These are phyloP conservation scores for Acleris holmiana DNA, from an alignment of 2,888 invertebrate species.

Conservation along the genomic window DNA sequence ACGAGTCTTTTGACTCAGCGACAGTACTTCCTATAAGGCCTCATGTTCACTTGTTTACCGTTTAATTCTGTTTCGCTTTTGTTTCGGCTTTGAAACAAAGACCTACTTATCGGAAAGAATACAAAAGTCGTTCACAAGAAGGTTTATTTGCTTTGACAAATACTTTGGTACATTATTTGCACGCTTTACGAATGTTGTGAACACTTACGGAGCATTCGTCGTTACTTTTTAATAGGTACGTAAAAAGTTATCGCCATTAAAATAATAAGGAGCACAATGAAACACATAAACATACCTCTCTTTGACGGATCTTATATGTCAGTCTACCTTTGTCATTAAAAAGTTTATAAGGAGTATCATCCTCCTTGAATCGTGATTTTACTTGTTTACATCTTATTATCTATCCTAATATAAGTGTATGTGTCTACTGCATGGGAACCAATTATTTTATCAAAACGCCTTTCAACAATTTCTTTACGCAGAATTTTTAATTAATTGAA, in stretches of 20 bases:
- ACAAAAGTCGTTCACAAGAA: not conserved
- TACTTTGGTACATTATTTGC: not conserved
- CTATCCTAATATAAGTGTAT: too few relatives aligned
- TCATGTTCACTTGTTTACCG: conserved; percentile 3
- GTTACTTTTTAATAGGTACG: conserved; percentile 21
- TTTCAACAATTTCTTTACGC: too few relatives aligned
- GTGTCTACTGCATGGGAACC: too few relatives aligned
- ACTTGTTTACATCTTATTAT: too few relatives aligned
- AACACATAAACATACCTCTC: not conserved
- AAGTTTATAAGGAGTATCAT: too few relatives aligned
- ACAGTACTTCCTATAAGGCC: conserved; percentile 11
- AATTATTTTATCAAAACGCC: too few relatives aligned
- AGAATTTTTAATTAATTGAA: too few relatives aligned
- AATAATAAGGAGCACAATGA: conserved; percentile 4
- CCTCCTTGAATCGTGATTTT: too few relatives aligned
- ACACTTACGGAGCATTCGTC: conserved; percentile 5
- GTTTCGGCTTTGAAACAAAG: conserved; percentile 5
- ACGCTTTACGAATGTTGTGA: conserved; percentile 17
- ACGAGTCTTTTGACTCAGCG: too few relatives aligned
- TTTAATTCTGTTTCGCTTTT: conserved; percentile 6
- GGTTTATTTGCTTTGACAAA: conserved; percentile 1
- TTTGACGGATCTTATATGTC: not conserved
- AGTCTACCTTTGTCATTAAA: not conserved
- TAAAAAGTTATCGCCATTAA: conserved; percentile 24
- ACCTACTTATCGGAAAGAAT: conserved; percentile 6